These are phyloP conservation scores for Antigone vipio DNA, from an alignment of 2,113 vertebrate species.

Conservation along the genomic window DNA sequence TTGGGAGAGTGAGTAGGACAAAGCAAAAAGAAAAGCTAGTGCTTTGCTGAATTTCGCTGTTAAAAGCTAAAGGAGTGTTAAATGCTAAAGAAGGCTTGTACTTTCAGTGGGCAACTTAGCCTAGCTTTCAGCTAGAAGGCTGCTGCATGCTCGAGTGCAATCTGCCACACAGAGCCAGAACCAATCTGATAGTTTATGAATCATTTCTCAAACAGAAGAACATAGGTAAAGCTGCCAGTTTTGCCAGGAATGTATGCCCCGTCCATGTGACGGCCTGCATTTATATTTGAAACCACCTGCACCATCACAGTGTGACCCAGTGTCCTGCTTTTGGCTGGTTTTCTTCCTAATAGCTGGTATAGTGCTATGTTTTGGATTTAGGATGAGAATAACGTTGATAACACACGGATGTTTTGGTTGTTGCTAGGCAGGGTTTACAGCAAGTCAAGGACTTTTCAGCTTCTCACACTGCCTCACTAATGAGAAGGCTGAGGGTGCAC, in stretches of 20 bases:
- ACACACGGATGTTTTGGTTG: too few relatives aligned
- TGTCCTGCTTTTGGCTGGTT: too few relatives aligned
- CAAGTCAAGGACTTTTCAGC: too few relatives aligned
- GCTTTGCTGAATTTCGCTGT: not conserved
- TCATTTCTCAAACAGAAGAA: slow-evolving; percentile 25
- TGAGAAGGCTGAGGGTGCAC: too few relatives aligned
- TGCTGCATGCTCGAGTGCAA: not conserved
- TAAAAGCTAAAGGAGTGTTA: slow-evolving; percentile 26
- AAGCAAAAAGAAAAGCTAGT: not conserved
- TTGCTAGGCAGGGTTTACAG: too few relatives aligned
- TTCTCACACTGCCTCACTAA: too few relatives aligned
- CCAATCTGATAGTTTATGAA: slow-evolving; percentile 34
- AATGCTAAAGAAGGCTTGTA: slow-evolving; percentile 1
- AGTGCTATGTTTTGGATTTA: too few relatives aligned
- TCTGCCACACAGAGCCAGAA: slow-evolving; percentile 13
- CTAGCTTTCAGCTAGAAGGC: not conserved
- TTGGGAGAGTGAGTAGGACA: not conserved
- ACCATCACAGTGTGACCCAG: not conserved
- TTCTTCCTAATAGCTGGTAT: too few relatives aligned
- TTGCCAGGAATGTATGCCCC: not conserved
- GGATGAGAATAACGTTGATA: too few relatives aligned
- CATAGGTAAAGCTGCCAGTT: not conserved
- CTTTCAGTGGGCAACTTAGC: slow-evolving; percentile 5
- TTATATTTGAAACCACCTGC: not conserved
- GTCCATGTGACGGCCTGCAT: not conserved